phyloP scores from a whole-genome alignment of 1,140 invertebrate species.

The Drosophila erecta region DNA sequence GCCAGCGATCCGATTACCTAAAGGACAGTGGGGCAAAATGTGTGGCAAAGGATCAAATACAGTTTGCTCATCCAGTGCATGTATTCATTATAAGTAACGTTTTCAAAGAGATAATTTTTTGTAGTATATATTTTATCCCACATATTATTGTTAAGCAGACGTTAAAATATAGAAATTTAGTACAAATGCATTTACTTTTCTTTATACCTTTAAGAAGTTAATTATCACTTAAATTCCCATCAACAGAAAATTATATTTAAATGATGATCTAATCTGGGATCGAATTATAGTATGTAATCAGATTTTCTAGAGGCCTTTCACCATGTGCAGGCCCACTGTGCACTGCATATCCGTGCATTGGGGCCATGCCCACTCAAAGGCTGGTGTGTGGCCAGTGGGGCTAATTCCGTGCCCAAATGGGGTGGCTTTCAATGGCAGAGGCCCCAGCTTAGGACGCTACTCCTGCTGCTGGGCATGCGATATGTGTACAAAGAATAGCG shows the following conservation, averaged over 20 bases:
- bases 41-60: not conserved
- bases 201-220: too few relatives aligned
- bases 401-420: slow-evolving; percentile 74
- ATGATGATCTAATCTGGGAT: not conserved
- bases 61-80: not conserved
- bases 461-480: slow-evolving; percentile 40
- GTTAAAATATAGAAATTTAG: too few relatives aligned
- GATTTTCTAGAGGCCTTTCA: too few relatives aligned
- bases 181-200: too few relatives aligned
- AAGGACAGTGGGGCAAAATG: slow-evolving; percentile 45
- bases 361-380: slow-evolving; percentile 67
- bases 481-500: slow-evolving; percentile 61
- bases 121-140: too few relatives aligned
- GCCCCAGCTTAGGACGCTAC: slow-evolving; percentile 6
- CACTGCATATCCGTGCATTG: slow-evolving; percentile 51
- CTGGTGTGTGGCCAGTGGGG: slow-evolving; percentile 67
- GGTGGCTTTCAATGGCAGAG: slow-evolving; percentile 54
- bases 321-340: slow-evolving; percentile 9
- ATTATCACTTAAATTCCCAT: not conserved
- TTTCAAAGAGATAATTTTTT: too few relatives aligned
- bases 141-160: too few relatives aligned
- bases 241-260: not conserved
- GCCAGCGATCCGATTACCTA: slow-evolving; percentile 63
- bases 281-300: too few relatives aligned
- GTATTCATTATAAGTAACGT: not conserved